Conservation (phyloP, 1,140 invertebrate species). For the Drosophila pachea region DNA sequence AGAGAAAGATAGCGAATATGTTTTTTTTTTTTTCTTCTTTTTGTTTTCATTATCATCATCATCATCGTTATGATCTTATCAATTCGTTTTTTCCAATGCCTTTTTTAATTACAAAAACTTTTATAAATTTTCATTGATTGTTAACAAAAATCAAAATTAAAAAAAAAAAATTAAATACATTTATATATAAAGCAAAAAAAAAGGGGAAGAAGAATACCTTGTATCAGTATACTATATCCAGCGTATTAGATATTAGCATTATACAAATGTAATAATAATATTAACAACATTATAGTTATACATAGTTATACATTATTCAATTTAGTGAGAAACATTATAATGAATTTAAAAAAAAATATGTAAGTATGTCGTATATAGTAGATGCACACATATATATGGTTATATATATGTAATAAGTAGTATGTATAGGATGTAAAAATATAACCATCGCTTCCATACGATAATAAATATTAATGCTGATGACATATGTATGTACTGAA, state of each 20-base stretch:
- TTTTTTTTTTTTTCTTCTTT: constrained; percentile 38
- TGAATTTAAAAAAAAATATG: constrained; percentile 42
- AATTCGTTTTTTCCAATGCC: constrained; percentile 24
- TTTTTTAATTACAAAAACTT: constrained; percentile 36
- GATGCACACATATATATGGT: constrained; percentile 14
- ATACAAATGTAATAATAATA: constrained; percentile 71
- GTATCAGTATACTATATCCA: constrained; percentile 36
- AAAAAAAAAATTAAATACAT: constrained; percentile 14
- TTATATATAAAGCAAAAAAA: constrained; percentile 17
- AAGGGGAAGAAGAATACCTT: constrained; percentile 25
- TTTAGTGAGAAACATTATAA: constrained; percentile 34
- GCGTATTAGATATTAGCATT: constrained; percentile 61
- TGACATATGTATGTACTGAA: constrained; percentile 36
- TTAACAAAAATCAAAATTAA: constrained; percentile 34
- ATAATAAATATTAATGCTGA: constrained; percentile 70
- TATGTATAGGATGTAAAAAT: constrained; percentile 44
- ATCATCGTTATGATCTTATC: constrained; percentile 51
- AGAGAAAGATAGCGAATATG: constrained; percentile 37
- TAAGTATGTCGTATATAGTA: constrained; percentile 28
- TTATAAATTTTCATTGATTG: constrained; percentile 36
- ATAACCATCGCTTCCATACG: constrained; percentile 36
- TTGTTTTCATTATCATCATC: constrained; percentile 50
- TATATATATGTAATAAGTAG: constrained; percentile 13
- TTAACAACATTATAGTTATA: constrained; percentile 72
- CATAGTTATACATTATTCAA: constrained; percentile 37